Percentiles rank a stretch among this genome's conserved stretches.
Conservation (phyloP, 2,888 invertebrate genomes). For the Crepidodera aurea region DNA sequence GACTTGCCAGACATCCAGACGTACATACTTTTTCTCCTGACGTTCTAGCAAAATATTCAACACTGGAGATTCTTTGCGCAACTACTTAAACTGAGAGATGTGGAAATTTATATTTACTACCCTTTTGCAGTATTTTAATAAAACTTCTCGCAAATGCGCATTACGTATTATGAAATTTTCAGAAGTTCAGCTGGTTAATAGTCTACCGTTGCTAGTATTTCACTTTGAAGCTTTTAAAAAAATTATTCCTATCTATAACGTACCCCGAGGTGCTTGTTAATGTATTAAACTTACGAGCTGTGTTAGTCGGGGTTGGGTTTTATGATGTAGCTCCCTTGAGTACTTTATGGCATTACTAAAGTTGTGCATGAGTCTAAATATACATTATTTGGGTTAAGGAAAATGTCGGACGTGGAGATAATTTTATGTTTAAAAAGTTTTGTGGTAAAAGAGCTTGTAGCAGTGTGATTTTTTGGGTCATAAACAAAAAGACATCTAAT, state of each 20-base stretch:
- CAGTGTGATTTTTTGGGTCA: too few relatives aligned
- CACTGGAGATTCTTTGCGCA: constrained; percentile 7
- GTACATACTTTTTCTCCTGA: background rate
- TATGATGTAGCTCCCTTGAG: background rate
- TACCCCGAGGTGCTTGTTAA: background rate
- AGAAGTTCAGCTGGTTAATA: background rate
- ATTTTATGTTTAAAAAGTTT: too few relatives aligned
- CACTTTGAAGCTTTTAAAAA: constrained; percentile 2
- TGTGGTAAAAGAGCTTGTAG: too few relatives aligned
- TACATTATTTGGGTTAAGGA: too few relatives aligned
- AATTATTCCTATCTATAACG: background rate
- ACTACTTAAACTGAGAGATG: background rate
- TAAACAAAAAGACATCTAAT: too few relatives aligned
- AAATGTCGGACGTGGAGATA: too few relatives aligned
- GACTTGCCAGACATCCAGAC: constrained; percentile 7
- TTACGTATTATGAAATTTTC: constrained; percentile 1
- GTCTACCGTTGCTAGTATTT: background rate
- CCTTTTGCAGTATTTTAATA: constrained; percentile 2
- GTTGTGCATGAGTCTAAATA: too few relatives aligned
- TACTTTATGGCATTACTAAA: too few relatives aligned
- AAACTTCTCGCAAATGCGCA: background rate
- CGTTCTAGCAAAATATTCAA: background rate
- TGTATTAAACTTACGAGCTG: background rate
- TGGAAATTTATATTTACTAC: constrained; percentile 11
- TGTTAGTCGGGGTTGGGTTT: background rate